Evolutionary conservation across 2,888 invertebrate species (phyloP), one percentile per base, ranked within the genome.

Genomic region (Uropetala carovei): DNA sequence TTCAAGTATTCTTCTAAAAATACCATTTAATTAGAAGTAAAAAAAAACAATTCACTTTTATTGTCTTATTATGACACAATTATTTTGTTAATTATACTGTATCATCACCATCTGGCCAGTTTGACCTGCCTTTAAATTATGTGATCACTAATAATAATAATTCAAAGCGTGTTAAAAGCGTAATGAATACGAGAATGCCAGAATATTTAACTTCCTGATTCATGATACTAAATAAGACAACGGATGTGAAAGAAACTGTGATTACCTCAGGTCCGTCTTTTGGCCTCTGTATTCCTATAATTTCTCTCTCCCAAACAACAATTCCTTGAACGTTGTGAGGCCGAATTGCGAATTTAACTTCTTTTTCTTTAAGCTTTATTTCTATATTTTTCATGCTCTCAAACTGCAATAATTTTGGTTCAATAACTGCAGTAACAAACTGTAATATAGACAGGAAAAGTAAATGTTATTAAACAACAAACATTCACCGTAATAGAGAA

Each of bases 341-440:
- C 10, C 18, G n/a, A 11, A 10, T 18, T 4, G 64, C 8, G n/a
- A 56, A 89, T 3, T 64, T 89, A 18, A 64, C 11, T n/a, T 89
- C 89, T 43, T 60, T 89, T n/a, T 16, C 43, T 14, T 43, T 43
- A n/a, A 89, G 89, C 8, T 43, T 56, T 56, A 43, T 43, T n/a
- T 89, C 43, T 3, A 89, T n/a, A 89, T 89, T 60, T 43, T 8
- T n/a, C 89, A 89, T 64, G 43, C 89, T n/a, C 11, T 14, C 30
- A 43, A 43, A 68, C 9, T 68, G 30, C 13, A 89, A 56, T 7
- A 89, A 27, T 18, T 59, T 43, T 60, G 16, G 43, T n/a, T 89
- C 89, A 16, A 89, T 64, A 4, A n/a, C n/a, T 18, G 89, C 64
- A 3, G 89, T 89, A 27, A 89, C 68, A 56, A 64, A 89, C 89